Conservation (phyloP, 1,140 invertebrate species). For the Zaprionus africanus region DNA sequence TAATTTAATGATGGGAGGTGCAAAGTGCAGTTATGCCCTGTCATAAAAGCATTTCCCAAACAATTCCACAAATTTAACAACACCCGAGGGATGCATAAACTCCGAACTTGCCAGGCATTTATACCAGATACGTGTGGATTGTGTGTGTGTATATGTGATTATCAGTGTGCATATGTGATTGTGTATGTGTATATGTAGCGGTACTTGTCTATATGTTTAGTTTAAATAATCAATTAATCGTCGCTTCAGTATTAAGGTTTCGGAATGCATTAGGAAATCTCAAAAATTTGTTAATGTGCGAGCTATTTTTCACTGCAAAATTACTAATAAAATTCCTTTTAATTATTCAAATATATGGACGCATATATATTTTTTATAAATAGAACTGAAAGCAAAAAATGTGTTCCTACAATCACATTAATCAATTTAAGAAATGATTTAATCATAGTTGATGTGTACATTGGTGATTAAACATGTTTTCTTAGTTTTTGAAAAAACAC, state of each 20-base stretch:
- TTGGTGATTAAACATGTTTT: no score
- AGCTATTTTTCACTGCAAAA: conserved; percentile 16
- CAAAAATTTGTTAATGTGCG: conserved; percentile 54
- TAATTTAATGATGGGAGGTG: conserved; percentile 61
- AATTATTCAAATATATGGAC: background rate
- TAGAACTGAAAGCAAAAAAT: background rate
- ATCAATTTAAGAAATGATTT: no score
- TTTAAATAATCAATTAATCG: conserved; percentile 45
- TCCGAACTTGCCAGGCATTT: conserved; percentile 28
- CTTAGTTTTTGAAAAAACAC: no score
- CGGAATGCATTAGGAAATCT: conserved; percentile 54
- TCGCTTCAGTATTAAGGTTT: conserved; percentile 48
- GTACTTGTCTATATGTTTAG: background rate
- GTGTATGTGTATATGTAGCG: background rate
- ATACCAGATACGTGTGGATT: conserved; percentile 8
- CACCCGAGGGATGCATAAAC: conserved; percentile 33
- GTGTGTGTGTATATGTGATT: background rate
- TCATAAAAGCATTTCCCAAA: conserved; percentile 34
- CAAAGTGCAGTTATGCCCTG: conserved; percentile 41
- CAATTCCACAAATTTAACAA: conserved; percentile 10
- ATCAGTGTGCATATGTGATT: background rate
- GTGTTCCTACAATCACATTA: no score
- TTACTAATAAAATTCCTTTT: background rate
- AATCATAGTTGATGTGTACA: no score
- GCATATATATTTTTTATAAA: background rate